A percentile compares a stretch with the other conserved stretches of the same genome.
These are phyloP conservation scores for Cinara cedri DNA, from an alignment of 2,888 invertebrate species.

Conservation along the genomic window DNA sequence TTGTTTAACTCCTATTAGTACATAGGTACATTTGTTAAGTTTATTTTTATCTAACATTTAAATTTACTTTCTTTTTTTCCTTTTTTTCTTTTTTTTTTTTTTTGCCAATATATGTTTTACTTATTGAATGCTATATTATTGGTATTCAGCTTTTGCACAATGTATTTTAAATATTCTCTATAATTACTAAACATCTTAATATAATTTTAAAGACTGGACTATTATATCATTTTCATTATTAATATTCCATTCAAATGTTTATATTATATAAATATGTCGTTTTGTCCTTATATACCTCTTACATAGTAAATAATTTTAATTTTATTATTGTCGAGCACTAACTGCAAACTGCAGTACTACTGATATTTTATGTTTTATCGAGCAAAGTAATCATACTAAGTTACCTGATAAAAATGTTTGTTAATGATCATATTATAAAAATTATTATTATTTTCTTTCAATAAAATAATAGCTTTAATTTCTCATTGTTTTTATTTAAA, in stretches of 20 bases:
- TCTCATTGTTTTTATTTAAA: background rate
- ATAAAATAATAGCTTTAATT: constrained; percentile 29
- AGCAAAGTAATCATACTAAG: constrained; percentile 43
- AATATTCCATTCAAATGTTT: background rate
- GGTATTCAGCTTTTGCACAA: constrained; percentile 17
- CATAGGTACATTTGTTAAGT: background rate
- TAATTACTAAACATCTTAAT: background rate
- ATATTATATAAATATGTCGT: background rate
- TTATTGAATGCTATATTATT: background rate
- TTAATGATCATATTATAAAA: constrained; percentile 25
- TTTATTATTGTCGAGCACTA: background rate
- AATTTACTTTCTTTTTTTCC: background rate
- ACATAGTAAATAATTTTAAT: background rate
- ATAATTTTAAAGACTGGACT: constrained; percentile 18
- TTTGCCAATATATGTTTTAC: background rate
- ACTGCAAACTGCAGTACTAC: background rate
- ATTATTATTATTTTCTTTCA: constrained; percentile 33
- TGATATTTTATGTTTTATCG: constrained; percentile 2
- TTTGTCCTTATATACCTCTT: background rate
- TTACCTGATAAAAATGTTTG: constrained; percentile 35
- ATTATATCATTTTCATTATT: constrained; percentile 23
- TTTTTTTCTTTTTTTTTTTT: constrained; percentile 11
- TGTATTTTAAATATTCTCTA: no score
- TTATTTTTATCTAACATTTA: background rate
- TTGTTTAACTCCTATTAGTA: constrained; percentile 40